Evolutionary conservation across 1,140 invertebrate genomes (phyloP), one percentile per base, ranked within the genome.

Genomic region (Argopecten irradians): DNA sequence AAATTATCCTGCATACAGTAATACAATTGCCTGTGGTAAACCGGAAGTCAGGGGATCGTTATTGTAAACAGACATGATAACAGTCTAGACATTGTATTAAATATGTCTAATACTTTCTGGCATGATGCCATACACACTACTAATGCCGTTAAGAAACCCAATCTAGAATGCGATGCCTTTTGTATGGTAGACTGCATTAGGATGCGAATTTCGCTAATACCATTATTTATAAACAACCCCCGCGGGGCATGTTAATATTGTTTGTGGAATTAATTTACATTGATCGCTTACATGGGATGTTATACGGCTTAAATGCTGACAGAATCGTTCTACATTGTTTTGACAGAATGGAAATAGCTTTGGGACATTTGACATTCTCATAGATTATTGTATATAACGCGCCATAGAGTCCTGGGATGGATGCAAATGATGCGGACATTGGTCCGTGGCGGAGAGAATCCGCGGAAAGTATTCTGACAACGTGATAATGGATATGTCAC

Each of bases 401-500:
- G 55, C 55, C 55, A 0, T 22, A 71, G 55, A 71, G 55, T 28
- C 55, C n/a, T 71, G 55, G 55, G 55, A 71, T n/a, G 55, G 14
- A 71, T 71, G 55, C 28, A 71, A 71, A 71, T 71, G 55, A n/a
- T 28, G n/a, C 55, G 55, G 28, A 71, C 55, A n/a, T 28, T 3
- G 1, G 22, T 71, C 1, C 55, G 5, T 3, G 55, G 3, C n/a
- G 55, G 22, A n/a, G 43, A 71, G 55, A 71, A n/a, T 28, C n/a
- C n/a, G 55, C 5, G 55, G n/a, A 71, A 71, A 3, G n/a, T 71
- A 28, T 55, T 71, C 28, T 71, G 55, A 71, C 55, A 71, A 71
- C n/a, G 55, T 71, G 55, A 28, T 71, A 71, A 71, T 71, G 55
- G 55, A 71, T 71, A 71, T 71, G 55, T 71, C 55, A 71, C 55